Evolutionary conservation across 2,797 vertebrate genomes (phyloP), one percentile per base, ranked within the genome.

Genomic region (Myotis planiceps): DNA sequence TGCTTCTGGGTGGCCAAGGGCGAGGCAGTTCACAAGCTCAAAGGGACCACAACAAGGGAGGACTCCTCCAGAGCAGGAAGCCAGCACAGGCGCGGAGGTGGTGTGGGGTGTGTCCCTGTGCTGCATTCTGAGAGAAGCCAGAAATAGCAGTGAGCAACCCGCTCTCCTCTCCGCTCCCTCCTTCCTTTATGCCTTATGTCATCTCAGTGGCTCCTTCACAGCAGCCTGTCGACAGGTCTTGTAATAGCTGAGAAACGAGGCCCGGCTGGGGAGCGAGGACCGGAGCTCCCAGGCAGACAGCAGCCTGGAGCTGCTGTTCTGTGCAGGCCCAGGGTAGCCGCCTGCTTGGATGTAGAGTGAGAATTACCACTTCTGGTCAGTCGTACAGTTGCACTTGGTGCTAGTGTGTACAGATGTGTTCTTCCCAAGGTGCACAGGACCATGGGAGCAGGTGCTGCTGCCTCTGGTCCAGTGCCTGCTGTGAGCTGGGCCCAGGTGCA

Each of bases 21-120:
- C 25, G 21, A 3, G 32, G 4, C 55, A 55, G 65, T 81, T 34
- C 47, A 32, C 32, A 45, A 47, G 66, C 23, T 27, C 42, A 63
- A 55, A 88, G 37, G 27, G 10, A 76, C 15, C 34, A 68, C 19
- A 49, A 65, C 3, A 6, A 79, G 3, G n/a, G 27, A 68, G 47
- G 80, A 34, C 16, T 32, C 34, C 4, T 2, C 25, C 58, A 78
- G 74, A 51, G 74, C 47, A 51, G n/a, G n/a, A 21, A 82, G 90
- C 72, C 83, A 85, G 93, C 84, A 88, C 97, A 96, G 93, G 84
- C 53, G 21, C 37, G 96, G 95, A 96, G 97, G 97, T 79, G 93
- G 97, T 75, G 97, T 90, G 94, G 88, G 88, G 95, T 92, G 83
- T 72, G 63, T 89, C 94, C 93, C 95, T 95, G 97, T 97, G 97